A percentile compares a stretch with the other conserved stretches of the same genome.
phyloP scores from a whole-genome alignment of 2,888 invertebrate genomes.

The Meloe dianella region DNA sequence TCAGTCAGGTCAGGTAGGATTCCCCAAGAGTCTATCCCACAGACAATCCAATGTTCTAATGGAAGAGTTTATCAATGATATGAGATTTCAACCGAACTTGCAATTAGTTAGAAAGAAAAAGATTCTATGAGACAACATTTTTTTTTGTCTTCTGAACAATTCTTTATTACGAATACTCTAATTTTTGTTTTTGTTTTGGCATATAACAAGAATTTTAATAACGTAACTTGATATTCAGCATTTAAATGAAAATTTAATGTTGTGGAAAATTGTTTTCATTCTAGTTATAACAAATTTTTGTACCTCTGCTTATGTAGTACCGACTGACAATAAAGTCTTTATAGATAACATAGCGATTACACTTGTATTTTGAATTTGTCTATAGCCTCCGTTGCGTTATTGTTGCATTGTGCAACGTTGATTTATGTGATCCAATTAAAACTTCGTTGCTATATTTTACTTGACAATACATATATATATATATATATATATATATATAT shows the following conservation, averaged over 20 bases:
- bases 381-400: no score
- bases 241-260: background rate
- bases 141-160: no score
- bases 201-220: background rate
- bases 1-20: conserved; percentile 5
- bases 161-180: no score
- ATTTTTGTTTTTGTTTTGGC: no score
- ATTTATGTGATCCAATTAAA: conserved; percentile 27
- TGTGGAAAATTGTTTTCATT: conserved; percentile 11
- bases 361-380: no score
- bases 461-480: no score
- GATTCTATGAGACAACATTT: no score
- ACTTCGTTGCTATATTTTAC: conserved; percentile 16
- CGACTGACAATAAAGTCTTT: background rate
- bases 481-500: no score
- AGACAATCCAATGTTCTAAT: background rate
- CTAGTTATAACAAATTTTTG: background rate
- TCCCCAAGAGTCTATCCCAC: background rate
- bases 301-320: background rate
- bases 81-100: background rate
- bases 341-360: conserved; percentile 15
- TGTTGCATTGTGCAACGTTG: conserved; percentile 18
- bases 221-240: background rate
- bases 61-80: conserved; percentile 2
- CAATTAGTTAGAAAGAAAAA: no score